phyloP scores from a whole-genome alignment of 1,140 invertebrate genomes.

The Lineus longissimus region DNA sequence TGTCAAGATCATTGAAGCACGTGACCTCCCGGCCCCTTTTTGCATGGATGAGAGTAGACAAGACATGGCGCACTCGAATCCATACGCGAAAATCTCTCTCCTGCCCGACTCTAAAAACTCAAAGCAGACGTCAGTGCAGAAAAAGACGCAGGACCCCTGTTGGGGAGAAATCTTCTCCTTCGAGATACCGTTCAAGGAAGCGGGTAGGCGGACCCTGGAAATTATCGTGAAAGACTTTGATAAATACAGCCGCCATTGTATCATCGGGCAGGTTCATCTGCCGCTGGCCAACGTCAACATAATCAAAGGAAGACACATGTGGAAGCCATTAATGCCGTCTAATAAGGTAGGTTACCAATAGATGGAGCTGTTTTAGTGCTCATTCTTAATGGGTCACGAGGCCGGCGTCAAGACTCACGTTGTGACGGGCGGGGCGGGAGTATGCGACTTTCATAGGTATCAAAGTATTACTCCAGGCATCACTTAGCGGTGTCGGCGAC shows the following conservation, averaged over 20 bases:
- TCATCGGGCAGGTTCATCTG: conserved; percentile 46
- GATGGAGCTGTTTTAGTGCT: no score
- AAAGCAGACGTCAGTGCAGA: conserved; percentile 48
- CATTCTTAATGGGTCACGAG: no score
- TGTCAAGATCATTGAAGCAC: conserved; percentile 54
- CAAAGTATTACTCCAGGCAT: no score
- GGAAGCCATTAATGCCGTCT: conserved; percentile 53
- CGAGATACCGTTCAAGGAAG: conserved; percentile 45
- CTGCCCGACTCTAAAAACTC: conserved; percentile 48
- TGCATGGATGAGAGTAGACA: conserved; percentile 48
- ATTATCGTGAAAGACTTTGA: conserved; percentile 53
- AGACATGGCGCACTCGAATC: conserved; percentile 54
- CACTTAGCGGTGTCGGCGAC: no score
- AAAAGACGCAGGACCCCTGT: conserved; percentile 46
- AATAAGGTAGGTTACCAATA: conserved; percentile 37
- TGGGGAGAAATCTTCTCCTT: conserved; percentile 52
- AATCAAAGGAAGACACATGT: conserved; percentile 55
- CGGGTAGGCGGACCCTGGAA: conserved; percentile 40
- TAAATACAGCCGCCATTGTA: conserved; percentile 49
- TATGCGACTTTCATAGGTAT: no score
- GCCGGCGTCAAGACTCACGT: no score
- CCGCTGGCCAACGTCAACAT: conserved; percentile 43
- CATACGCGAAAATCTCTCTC: conserved; percentile 50
- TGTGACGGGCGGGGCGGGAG: no score
- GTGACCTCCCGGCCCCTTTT: conserved; percentile 49